Percentiles rank a stretch among this genome's conserved stretches.
These are phyloP conservation scores for Hippocampus kuda DNA, from an alignment of 2,797 vertebrate species.

Conservation along the genomic window DNA sequence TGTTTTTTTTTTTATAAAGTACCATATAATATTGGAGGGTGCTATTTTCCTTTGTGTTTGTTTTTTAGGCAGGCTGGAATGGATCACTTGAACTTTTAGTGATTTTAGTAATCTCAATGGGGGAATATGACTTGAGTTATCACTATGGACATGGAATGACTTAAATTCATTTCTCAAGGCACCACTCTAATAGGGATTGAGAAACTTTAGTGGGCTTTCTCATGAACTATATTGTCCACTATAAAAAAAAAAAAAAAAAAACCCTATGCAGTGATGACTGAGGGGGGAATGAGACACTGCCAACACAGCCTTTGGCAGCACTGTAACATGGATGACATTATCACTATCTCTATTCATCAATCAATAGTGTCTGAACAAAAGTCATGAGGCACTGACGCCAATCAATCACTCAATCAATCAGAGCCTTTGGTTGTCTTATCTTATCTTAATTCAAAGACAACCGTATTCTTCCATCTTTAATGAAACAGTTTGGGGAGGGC, in stretches of 20 bases:
- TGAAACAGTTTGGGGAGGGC: not conserved
- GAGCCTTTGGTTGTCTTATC: not conserved
- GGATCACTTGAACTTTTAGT: too few relatives aligned
- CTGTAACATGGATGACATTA: not conserved
- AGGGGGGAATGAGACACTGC: not conserved
- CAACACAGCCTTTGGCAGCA: not conserved
- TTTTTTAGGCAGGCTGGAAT: too few relatives aligned
- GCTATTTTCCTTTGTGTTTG: too few relatives aligned
- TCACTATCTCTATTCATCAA: not conserved
- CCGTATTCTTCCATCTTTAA: not conserved
- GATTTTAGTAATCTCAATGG: too few relatives aligned
- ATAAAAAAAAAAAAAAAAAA: too few relatives aligned
- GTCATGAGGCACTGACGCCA: not conserved
- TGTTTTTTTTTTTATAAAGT: too few relatives aligned
- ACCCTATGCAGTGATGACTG: not conserved
- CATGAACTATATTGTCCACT: not conserved
- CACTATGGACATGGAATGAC: too few relatives aligned
- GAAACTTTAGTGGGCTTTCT: too few relatives aligned
- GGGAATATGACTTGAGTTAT: too few relatives aligned
- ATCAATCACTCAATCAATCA: not conserved
- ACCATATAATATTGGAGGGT: too few relatives aligned
- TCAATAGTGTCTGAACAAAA: conserved; percentile 1
- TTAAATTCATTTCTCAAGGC: too few relatives aligned
- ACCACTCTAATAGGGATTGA: too few relatives aligned
- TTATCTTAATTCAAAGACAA: not conserved